Evolutionary conservation across 2,888 invertebrate species (phyloP).

Genomic region (Tillus elongatus): DNA sequence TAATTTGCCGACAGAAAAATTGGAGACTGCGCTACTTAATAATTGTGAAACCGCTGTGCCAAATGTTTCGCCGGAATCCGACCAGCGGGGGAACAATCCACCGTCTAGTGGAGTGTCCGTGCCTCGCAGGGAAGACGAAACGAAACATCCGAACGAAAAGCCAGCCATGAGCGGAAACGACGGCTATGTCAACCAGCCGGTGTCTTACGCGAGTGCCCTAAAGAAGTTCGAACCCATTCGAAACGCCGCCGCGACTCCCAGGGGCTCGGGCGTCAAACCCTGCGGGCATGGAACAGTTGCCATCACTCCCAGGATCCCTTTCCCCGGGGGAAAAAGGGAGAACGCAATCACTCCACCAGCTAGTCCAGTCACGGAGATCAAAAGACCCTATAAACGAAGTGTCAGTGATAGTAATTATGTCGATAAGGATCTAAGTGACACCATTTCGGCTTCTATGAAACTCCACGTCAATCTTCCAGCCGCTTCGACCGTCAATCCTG

Average conservation of each 20-base stretch:
- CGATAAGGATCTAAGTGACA: too few relatives aligned
- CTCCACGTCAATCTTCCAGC: too few relatives aligned
- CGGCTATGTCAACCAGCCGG: constrained; percentile 12
- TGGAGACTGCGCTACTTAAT: constrained; percentile 30
- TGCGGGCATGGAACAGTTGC: constrained; percentile 40
- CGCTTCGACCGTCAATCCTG: too few relatives aligned
- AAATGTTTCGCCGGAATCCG: constrained; percentile 26
- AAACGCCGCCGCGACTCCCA: too few relatives aligned
- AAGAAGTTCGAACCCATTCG: constrained; percentile 19
- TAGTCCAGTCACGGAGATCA: constrained; percentile 34
- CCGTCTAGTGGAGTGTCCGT: constrained; percentile 25
- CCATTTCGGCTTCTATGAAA: too few relatives aligned
- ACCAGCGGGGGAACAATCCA: constrained; percentile 30
- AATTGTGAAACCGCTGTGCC: constrained; percentile 26
- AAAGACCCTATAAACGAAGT: too few relatives aligned
- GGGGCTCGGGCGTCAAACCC: constrained; percentile 33
- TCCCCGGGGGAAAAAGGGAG: constrained; percentile 22
- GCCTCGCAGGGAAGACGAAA: constrained; percentile 27
- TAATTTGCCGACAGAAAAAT: constrained; percentile 28
- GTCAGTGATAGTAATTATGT: too few relatives aligned
- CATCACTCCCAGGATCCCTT: constrained; percentile 31
- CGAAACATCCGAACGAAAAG: constrained; percentile 24
- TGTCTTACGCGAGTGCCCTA: constrained; percentile 24
- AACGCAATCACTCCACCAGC: constrained; percentile 30
- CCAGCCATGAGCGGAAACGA: constrained; percentile 9